A percentile compares a stretch with the other conserved stretches of the same genome.
Evolutionary conservation across 1,140 invertebrate species (phyloP).

Genomic region (Galendromus occidentalis): DNA sequence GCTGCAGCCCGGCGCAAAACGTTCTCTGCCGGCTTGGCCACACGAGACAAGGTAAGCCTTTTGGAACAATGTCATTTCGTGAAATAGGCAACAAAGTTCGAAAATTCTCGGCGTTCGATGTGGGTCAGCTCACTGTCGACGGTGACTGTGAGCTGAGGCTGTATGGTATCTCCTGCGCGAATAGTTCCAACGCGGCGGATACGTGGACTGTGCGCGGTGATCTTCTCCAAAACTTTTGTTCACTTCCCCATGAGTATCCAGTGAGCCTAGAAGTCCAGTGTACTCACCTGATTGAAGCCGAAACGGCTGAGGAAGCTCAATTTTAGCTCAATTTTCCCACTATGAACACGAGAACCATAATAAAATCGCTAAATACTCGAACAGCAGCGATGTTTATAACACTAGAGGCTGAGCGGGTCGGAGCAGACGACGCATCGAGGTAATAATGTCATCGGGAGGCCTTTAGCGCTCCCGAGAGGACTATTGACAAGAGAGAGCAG

Average conservation of each 20-base stretch:
- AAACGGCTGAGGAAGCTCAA: conserved; percentile 3
- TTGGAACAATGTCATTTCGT: too few species aligned
- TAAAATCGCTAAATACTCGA: conserved; percentile 9
- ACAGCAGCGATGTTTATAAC: not conserved
- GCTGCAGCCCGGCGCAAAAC: too few species aligned
- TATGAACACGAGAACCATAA: conserved; percentile 10
- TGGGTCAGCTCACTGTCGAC: too few species aligned
- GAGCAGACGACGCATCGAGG: not conserved
- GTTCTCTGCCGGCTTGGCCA: too few species aligned
- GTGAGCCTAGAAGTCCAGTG: not conserved
- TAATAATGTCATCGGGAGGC: not conserved
- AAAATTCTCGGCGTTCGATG: too few species aligned
- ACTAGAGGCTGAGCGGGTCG: not conserved
- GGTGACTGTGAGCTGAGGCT: too few species aligned
- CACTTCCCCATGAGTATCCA: not conserved
- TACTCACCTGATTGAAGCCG: conserved; percentile 3
- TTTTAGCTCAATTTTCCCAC: conserved; percentile 9
- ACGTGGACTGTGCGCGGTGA: not conserved
- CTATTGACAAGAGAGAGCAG: not conserved
- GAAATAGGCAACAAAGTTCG: too few species aligned
- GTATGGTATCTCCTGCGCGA: not conserved
- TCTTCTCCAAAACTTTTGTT: not conserved
- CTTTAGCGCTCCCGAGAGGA: not conserved
- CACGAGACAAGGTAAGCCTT: too few species aligned
- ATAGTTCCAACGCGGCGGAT: conserved; percentile 4